phyloP scores from a whole-genome alignment of 2,888 invertebrate genomes.

The Heteropelma amictum region DNA sequence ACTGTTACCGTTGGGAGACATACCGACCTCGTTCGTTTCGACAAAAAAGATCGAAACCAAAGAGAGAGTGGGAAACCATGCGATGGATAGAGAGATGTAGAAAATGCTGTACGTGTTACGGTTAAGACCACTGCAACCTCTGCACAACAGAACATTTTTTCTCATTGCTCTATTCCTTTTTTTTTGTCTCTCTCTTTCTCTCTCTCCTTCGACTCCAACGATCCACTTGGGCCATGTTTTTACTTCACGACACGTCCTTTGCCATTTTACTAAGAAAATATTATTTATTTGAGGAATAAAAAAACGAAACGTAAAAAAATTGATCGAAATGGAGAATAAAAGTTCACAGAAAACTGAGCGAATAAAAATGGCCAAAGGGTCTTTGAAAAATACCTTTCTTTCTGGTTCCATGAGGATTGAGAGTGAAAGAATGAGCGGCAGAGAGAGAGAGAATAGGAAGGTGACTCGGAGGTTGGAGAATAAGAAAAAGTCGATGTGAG shows the following conservation, averaged over 20 bases:
- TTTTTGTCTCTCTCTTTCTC: not conserved
- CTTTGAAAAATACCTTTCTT: not conserved
- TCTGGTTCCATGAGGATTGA: not conserved
- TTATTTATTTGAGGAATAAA: no score
- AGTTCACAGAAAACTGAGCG: constrained; percentile 2
- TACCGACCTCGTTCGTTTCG: constrained; percentile 47
- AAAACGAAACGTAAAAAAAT: not conserved
- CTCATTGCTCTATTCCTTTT: not conserved
- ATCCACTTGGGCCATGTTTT: not conserved
- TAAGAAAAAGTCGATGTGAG: constrained; percentile 2
- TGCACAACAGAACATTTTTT: not conserved
- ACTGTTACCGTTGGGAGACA: constrained; percentile 51
- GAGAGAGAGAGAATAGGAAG: not conserved
- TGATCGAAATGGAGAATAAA: not conserved
- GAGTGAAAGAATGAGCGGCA: not conserved
- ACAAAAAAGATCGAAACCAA: not conserved
- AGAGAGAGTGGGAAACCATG: not conserved
- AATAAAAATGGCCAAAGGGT: constrained; percentile 5
- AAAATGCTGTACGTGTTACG: not conserved
- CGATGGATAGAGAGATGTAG: not conserved
- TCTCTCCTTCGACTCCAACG: not conserved
- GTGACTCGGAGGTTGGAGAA: not conserved
- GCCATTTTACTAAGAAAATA: no score
- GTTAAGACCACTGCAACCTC: not conserved
- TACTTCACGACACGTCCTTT: not conserved